These are phyloP conservation scores for Melitaea athalia DNA, from an alignment of 2,888 invertebrate species.

Conservation along the genomic window DNA sequence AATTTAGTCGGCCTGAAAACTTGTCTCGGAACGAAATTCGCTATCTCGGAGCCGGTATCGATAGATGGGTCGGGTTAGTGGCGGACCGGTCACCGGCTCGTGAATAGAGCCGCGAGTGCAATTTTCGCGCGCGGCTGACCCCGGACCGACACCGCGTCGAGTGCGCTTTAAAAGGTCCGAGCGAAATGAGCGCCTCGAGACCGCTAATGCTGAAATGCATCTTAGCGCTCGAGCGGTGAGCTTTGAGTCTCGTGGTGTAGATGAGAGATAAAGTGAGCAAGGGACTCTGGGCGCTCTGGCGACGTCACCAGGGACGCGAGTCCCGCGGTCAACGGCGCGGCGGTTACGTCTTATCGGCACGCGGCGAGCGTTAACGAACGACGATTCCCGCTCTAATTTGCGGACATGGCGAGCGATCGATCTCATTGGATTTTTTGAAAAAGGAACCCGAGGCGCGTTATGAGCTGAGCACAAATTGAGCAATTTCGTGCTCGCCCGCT, in stretches of 20 bases:
- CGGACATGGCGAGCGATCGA: conserved; percentile 80
- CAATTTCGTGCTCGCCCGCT: conserved; percentile 73
- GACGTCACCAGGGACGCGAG: conserved; percentile 39
- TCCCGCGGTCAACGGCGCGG: conserved; percentile 40
- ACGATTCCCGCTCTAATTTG: conserved; percentile 80
- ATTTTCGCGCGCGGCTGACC: conserved; percentile 54
- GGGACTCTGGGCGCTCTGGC: conserved; percentile 41
- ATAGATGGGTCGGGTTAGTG: conserved; percentile 26
- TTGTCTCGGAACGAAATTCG: conserved; percentile 58
- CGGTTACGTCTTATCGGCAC: conserved; percentile 49
- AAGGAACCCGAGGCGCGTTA: conserved; percentile 70
- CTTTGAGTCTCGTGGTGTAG: conserved; percentile 65
- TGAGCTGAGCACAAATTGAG: conserved; percentile 78
- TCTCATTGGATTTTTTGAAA: conserved; percentile 80
- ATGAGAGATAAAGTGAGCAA: conserved; percentile 57
- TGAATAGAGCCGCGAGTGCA: conserved; percentile 62
- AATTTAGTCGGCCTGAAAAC: conserved; percentile 61
- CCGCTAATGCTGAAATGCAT: conserved; percentile 70
- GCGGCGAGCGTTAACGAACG: conserved; percentile 67
- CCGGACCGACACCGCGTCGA: conserved; percentile 43
- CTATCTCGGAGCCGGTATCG: conserved; percentile 21
- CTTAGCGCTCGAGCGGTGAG: conserved; percentile 65
- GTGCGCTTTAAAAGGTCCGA: conserved; percentile 55
- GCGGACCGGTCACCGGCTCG: conserved; percentile 30
- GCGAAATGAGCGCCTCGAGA: conserved; percentile 62